These are phyloP conservation scores for Leptodactylus fuscus DNA, from an alignment of 2,113 vertebrate genomes.

Conservation along the genomic window DNA sequence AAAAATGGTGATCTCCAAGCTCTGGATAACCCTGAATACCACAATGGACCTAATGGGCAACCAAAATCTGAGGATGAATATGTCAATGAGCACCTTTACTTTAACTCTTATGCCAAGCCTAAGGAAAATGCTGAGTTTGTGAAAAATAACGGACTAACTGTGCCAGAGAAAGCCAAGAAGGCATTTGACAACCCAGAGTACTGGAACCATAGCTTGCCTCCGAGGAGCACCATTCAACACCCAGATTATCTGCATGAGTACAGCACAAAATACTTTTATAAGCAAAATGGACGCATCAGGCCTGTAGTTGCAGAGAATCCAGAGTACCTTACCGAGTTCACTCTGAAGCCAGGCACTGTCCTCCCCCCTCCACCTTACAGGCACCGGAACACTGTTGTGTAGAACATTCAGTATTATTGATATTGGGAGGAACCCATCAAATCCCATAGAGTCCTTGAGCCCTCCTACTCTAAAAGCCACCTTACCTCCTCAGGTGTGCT, in stretches of 20 bases:
- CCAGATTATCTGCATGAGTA: conserved; percentile 91
- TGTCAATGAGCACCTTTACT: conserved; percentile 90
- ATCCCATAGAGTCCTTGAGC: conserved; percentile 35
- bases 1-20: conserved; percentile 92
- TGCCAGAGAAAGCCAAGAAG: conserved; percentile 90
- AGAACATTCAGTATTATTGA: conserved; percentile 61
- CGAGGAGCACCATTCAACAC: conserved; percentile 82
- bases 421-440: conserved; percentile 63
- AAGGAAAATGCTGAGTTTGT: conserved; percentile 80
- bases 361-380: conserved; percentile 96
- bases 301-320: conserved; percentile 92
- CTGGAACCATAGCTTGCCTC: conserved; percentile 95
- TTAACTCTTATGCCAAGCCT: conserved; percentile 89
- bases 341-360: conserved; percentile 88
- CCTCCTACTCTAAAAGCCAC: conserved; percentile 48
- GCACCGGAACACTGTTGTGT: conserved; percentile 98
- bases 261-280: conserved; percentile 93
- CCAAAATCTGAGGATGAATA: conserved; percentile 90
- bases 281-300: conserved; percentile 93
- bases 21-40: conserved; percentile 93
- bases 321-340: conserved; percentile 94
- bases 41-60: conserved; percentile 82
- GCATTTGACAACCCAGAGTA: conserved; percentile 98
- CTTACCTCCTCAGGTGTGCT: conserved; percentile 63
- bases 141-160: conserved; percentile 82